Evolutionary conservation across 1,140 invertebrate species (phyloP).

Genomic region (Episyrphus balteatus): DNA sequence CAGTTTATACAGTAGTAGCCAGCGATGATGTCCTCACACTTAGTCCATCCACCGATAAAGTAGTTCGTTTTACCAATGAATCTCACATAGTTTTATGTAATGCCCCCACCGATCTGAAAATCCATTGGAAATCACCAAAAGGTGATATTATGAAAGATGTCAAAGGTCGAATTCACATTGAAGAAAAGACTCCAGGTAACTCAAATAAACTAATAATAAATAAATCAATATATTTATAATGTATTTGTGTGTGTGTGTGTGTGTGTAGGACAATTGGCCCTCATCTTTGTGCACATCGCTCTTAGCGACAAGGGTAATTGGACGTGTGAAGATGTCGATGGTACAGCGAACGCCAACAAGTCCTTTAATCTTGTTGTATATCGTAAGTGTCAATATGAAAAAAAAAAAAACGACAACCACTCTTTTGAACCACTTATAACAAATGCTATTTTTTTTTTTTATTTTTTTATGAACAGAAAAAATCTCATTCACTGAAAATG

Average conservation of each 20-base stretch:
- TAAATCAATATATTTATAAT: background rate
- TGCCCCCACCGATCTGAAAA: slow-evolving; percentile 18
- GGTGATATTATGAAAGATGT: slow-evolving; percentile 30
- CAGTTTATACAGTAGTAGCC: too few species aligned
- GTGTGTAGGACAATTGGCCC: slow-evolving; percentile 26
- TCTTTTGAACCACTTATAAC: background rate
- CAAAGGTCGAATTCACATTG: slow-evolving; percentile 37
- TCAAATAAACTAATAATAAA: background rate
- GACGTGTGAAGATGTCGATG: slow-evolving; percentile 25
- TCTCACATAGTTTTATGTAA: slow-evolving; percentile 37
- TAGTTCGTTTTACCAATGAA: slow-evolving; percentile 36
- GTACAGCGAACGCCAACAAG: slow-evolving; percentile 21
- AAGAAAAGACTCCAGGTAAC: slow-evolving; percentile 22
- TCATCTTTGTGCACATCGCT: slow-evolving; percentile 35
- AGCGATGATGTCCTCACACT: slow-evolving; percentile 21
- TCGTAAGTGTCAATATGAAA: slow-evolving; percentile 26
- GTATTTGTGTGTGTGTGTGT: background rate
- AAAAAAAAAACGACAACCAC: background rate
- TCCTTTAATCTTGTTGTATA: slow-evolving; percentile 36
- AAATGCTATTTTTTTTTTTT: background rate
- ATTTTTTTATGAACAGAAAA: slow-evolving; percentile 21
- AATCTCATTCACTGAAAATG: slow-evolving; percentile 40
- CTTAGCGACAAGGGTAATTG: slow-evolving; percentile 36
- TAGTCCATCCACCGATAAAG: slow-evolving; percentile 24
- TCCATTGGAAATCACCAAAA: slow-evolving; percentile 35